Conservation (phyloP, 1,140 invertebrate genomes). For the Amyelois transitella region DNA sequence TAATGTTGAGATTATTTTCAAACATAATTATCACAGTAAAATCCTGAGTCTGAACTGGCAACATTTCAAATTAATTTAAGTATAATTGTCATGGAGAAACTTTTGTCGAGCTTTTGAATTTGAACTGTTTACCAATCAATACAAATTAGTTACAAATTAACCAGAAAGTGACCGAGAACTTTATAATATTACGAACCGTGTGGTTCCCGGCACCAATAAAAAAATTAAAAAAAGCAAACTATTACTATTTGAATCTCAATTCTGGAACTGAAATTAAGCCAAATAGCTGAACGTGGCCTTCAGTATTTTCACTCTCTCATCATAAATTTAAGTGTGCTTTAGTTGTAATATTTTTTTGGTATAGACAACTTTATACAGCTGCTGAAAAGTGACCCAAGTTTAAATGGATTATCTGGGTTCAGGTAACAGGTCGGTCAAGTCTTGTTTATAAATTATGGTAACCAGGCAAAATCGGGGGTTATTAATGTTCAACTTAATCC, state of each 20-base stretch:
- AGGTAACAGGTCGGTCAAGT: not conserved
- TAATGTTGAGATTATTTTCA: no score
- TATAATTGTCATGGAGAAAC: not conserved
- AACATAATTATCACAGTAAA: not conserved
- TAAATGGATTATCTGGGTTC: not conserved
- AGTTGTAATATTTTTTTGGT: not conserved
- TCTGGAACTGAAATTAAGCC: no score
- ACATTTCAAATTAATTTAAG: not conserved
- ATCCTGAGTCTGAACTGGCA: not conserved
- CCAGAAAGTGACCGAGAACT: no score
- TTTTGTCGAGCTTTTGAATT: not conserved
- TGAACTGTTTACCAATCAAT: not conserved
- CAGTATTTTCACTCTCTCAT: no score
- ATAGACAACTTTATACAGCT: not conserved
- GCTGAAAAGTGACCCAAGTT: not conserved
- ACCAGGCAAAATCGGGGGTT: not conserved
- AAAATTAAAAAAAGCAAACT: no score
- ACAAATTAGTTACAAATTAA: not conserved
- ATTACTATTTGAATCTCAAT: no score
- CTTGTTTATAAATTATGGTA: not conserved
- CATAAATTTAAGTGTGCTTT: no score
- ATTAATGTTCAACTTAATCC: not conserved
- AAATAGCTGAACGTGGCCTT: no score
- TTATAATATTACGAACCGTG: no score
- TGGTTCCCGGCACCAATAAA: no score